Evolutionary conservation across 64 coral and sea anemone genomes (phyloP), one percentile per base, ranked within the genome.

Genomic region (Dendrophyllia cribrosa): DNA sequence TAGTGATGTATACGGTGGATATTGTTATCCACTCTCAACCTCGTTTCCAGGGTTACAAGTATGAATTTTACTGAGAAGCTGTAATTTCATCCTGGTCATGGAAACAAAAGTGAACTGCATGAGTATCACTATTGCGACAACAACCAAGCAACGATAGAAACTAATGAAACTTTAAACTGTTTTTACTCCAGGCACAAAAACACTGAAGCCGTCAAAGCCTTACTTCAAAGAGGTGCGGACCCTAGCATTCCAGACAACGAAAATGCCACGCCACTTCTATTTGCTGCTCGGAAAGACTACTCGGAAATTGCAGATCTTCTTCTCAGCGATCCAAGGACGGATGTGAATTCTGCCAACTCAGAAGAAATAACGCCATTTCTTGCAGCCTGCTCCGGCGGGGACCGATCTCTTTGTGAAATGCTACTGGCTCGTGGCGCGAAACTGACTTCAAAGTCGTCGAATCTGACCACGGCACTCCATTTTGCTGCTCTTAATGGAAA

Each of bases 211-310:
- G 55, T 79, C 13, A 86, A 86, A 76, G 46, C 74, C 20, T 61
- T 92, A 51, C 59, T 92, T 51, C 21, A 92, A 44, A 53, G 55
- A 59, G 83, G 83, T 3, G 90, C 90, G 3, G 90, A 92, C 44
- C 19, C 70, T 14, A 76, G 50, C 14, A 77, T 86, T 20, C 53
- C 67, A 50, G 44, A 63, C 65, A 58, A 92, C 45, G 71, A 77
- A 26, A 59, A 76, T 16, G 44, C 52, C 17, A 63, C 83, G 19
- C 79, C 90, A 5, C 70, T 92, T 12, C 82, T 85, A 7, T 78
- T 76, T 15, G 90, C 81, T 22, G 34, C 90, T 25, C 72, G 90
- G 24, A 71, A 55, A n/a, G 80, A 55, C 14, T 92, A 86, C 58
- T 59, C 16, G 43, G 90, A 85, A 47, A 77, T 92, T 17, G 73